Evolutionary conservation across 2,113 vertebrate species (phyloP).

Genomic region (Cinclus cinclus): DNA sequence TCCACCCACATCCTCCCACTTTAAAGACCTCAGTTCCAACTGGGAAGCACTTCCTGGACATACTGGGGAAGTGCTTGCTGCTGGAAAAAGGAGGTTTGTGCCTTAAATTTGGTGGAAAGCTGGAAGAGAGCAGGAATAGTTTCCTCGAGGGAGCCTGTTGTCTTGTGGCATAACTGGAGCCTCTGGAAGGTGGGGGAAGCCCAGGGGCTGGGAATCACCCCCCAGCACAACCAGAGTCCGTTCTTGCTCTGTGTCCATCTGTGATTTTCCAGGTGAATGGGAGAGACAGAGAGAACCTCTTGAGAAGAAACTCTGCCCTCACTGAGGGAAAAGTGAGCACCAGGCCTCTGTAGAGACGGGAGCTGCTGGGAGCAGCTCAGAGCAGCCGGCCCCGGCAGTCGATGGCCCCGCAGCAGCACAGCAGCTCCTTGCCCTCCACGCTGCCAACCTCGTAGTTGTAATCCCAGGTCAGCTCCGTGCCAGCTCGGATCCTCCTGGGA

Average conservation of each 20-base stretch:
- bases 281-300: background rate
- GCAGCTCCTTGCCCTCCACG: conserved; percentile 94
- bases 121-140: background rate
- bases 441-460: conserved; percentile 99
- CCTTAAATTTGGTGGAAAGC: background rate
- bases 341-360: background rate
- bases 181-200: background rate
- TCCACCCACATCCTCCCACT: background rate
- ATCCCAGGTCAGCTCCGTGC: conserved; percentile 96
- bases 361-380: conserved; percentile 3
- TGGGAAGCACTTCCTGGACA: too few species aligned
- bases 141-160: rapidly evolving
- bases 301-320: background rate
- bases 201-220: background rate
- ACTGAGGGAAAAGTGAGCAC: background rate
- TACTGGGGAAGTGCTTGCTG: background rate
- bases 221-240: rapidly evolving
- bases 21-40: background rate
- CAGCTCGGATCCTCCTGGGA: conserved; percentile 89
- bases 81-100: background rate
- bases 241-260: rapidly evolving
- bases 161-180: background rate
- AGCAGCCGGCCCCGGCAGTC: conserved; percentile 92
- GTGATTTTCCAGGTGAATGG: background rate
- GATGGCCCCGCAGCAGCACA: conserved; percentile 97